phyloP scores from a whole-genome alignment of 2,888 invertebrate genomes.

The Polyommatus iphigenia region DNA sequence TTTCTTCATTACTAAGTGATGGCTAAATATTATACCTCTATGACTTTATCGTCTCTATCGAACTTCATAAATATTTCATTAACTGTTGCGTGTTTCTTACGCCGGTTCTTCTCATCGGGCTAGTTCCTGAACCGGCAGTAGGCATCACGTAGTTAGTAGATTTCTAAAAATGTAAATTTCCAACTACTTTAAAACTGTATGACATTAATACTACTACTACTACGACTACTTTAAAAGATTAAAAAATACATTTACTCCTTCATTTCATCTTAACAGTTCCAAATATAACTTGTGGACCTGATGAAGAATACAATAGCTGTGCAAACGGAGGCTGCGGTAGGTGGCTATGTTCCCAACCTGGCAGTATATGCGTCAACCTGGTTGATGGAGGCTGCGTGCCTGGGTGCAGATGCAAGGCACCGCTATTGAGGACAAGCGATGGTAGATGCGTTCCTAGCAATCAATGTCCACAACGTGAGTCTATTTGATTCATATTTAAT shows the following conservation, averaged over 20 bases:
- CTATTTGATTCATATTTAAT: not conserved
- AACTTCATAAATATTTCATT: not conserved
- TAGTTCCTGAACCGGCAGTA: too few species aligned
- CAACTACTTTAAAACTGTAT: too few species aligned
- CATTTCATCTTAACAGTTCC: not conserved
- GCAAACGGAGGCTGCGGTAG: slow-evolving; percentile 50
- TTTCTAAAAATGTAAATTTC: too few species aligned
- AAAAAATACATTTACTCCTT: too few species aligned
- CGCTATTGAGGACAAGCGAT: slow-evolving; percentile 42
- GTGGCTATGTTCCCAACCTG: slow-evolving; percentile 45
- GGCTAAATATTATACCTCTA: too few species aligned
- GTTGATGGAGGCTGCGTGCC: slow-evolving; percentile 33
- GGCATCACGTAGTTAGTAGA: too few species aligned
- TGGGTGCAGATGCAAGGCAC: slow-evolving; percentile 47
- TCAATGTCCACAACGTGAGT: slow-evolving; percentile 43
- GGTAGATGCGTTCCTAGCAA: slow-evolving; percentile 47
- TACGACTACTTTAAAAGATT: too few species aligned
- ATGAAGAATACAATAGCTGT: slow-evolving; percentile 46
- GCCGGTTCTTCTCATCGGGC: too few species aligned
- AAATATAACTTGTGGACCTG: slow-evolving; percentile 31
- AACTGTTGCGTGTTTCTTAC: too few species aligned
- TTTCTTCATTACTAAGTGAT: too few species aligned
- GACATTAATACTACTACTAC: too few species aligned
- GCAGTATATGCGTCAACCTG: slow-evolving; percentile 45
- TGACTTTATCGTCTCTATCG: too few species aligned